These are phyloP conservation scores for Chauna torquata DNA, from an alignment of 2,113 vertebrate species.

Conservation along the genomic window DNA sequence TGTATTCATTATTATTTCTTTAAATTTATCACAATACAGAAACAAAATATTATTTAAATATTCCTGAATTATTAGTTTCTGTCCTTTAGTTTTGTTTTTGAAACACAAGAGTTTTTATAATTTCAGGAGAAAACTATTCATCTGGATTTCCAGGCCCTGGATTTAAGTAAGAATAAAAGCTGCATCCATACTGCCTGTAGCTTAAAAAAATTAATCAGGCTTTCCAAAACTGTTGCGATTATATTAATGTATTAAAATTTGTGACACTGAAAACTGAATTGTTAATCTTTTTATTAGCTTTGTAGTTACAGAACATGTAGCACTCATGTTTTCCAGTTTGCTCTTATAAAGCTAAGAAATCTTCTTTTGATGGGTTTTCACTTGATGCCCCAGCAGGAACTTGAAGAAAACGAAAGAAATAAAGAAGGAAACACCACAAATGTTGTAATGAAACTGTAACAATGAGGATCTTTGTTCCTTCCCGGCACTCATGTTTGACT, in stretches of 20 bases:
- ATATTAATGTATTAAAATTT: not conserved
- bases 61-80: not conserved
- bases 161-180: not conserved
- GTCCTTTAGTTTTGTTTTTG: not conserved
- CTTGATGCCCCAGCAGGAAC: not conserved
- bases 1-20: not conserved
- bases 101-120: not conserved
- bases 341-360: not conserved
- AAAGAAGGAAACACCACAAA: not conserved
- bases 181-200: not conserved
- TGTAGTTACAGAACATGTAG: not conserved
- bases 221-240: not conserved
- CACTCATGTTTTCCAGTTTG: not conserved
- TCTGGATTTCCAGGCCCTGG: not conserved
- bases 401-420: not conserved
- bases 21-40: not conserved
- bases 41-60: not conserved
- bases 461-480: not conserved
- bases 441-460: not conserved
- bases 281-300: not conserved
- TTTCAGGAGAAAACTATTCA: not conserved
- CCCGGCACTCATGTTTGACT: not conserved
- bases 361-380: not conserved
- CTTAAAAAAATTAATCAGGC: not conserved
- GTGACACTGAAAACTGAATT: not conserved